Base-by-base conservation (phyloP, 2,113 vertebrate genomes). In the Rafetus swinhoei region DNA sequence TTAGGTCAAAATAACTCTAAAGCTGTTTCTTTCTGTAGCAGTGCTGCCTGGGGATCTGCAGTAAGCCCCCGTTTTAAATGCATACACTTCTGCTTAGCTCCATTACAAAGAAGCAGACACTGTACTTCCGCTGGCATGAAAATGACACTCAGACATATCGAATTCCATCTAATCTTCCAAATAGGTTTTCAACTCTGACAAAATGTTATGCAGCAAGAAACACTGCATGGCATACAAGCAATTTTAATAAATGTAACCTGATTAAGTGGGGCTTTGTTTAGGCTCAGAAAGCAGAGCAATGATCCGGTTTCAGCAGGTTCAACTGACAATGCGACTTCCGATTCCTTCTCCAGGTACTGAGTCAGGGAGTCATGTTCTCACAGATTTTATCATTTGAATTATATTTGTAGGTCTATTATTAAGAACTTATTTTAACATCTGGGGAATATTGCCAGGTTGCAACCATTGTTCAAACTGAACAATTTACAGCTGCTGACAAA, bases 41-140 rank as follows among this genome's bases (percentile, higher is more conserved):
- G 80, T 9, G 19, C 69, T 5, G 0, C 2, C 8, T 2, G 0
- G 56, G 25, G 7, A 13, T 8, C 81, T 29, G 5, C 0, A 0
- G 59, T 69, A 32, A 14, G 9, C 32, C 59, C 14, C 1, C 0
- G 29, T 22, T 10, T 85, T 84, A 25, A 6, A 39, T 24, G 79
- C 79, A 39, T 2, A 7, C 1, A 1, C 32, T 82, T 21, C 54
- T 0, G 1, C 56, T n/a, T 16, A 10, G 57, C 53, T 35, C 1
- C 0, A 1, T 1, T 25, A 9, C 12, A 74, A 18, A 32, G 0
- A 55, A 14, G 3, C 6, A 50, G 39, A 45, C 5, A 24, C 21
- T 25, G 19, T 9, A n/a, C 50, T 60, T 35, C 50, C 9, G 2
- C 3, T 0, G 0, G 10, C 29, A 7, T 18, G 2, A 0, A 84